phyloP scores from a whole-genome alignment of 2,888 invertebrate species.

The Papilio protenor region DNA sequence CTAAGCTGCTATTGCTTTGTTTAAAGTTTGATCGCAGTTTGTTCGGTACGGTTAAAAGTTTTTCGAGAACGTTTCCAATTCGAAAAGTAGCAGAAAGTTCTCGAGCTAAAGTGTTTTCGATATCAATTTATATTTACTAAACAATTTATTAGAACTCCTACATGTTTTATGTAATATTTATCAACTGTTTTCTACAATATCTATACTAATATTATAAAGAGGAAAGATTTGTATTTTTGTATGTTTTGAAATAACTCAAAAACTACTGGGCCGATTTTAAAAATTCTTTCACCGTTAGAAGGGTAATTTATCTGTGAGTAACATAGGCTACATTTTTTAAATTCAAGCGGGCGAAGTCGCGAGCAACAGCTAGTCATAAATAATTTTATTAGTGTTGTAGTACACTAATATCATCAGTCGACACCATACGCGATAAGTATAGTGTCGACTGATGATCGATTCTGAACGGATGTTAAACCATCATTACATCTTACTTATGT shows the following conservation, averaged over 20 bases:
- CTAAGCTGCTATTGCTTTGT: slow-evolving; percentile 64
- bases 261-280: too few species aligned
- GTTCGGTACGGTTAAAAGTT: slow-evolving; percentile 45
- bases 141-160: slow-evolving; percentile 20
- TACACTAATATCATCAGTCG: background rate
- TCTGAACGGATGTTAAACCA: too few species aligned
- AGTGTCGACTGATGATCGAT: too few species aligned
- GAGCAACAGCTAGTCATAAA: too few species aligned
- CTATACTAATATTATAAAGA: too few species aligned
- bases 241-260: too few species aligned
- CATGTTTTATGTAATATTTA: background rate
- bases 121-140: slow-evolving; percentile 42
- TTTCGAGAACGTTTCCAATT: slow-evolving; percentile 43
- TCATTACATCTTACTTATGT: background rate
- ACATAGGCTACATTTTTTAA: too few species aligned
- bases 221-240: too few species aligned
- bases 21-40: slow-evolving; percentile 61
- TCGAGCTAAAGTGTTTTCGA: slow-evolving; percentile 40
- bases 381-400: too few species aligned
- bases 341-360: too few species aligned
- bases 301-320: too few species aligned
- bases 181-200: background rate
- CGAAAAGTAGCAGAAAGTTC: slow-evolving; percentile 38
- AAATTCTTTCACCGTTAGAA: too few species aligned
- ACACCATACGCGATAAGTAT: background rate